Percentiles rank a stretch among this genome's conserved stretches.
Conservation (phyloP, 2,113 vertebrate genomes). For the Tiliqua scincoides region DNA sequence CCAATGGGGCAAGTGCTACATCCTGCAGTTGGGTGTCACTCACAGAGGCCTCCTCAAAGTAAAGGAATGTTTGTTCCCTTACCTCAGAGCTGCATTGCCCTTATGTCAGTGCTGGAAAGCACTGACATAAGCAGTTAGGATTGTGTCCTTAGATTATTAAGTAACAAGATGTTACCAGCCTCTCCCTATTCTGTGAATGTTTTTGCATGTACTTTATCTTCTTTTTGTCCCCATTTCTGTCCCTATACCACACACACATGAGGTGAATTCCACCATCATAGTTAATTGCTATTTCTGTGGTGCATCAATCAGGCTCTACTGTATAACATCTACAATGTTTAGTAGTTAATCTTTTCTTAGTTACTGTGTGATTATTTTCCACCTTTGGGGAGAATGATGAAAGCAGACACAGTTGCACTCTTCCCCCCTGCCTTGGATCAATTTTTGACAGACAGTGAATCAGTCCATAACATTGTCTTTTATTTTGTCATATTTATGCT, state of each 20-base stretch:
- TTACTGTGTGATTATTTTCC: constrained; percentile 61
- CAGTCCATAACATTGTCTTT: constrained; percentile 32
- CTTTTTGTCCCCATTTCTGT: background rate
- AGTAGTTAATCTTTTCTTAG: constrained; percentile 53
- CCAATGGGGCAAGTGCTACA: too few relatives aligned
- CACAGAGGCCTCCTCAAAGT: too few relatives aligned
- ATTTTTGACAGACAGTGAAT: constrained; percentile 53
- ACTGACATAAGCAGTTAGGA: too few relatives aligned
- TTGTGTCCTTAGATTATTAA: background rate
- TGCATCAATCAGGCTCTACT: background rate
- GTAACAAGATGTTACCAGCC: background rate
- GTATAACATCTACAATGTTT: constrained; percentile 37
- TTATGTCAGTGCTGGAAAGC: too few relatives aligned
- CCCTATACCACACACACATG: background rate
- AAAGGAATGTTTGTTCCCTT: too few relatives aligned
- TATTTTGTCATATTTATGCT: constrained; percentile 27
- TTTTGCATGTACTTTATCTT: background rate
- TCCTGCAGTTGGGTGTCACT: too few relatives aligned
- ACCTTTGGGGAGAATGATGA: constrained; percentile 47
- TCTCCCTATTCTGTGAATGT: background rate
- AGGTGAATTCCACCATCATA: constrained; percentile 6
- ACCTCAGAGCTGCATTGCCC: too few relatives aligned
- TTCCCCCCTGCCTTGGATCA: constrained; percentile 1
- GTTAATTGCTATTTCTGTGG: constrained; percentile 2
- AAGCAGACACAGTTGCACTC: constrained; percentile 33